Evolutionary conservation across 2,113 vertebrate genomes (phyloP), one percentile per base, ranked within the genome.

Genomic region (Trogon surrucura): DNA sequence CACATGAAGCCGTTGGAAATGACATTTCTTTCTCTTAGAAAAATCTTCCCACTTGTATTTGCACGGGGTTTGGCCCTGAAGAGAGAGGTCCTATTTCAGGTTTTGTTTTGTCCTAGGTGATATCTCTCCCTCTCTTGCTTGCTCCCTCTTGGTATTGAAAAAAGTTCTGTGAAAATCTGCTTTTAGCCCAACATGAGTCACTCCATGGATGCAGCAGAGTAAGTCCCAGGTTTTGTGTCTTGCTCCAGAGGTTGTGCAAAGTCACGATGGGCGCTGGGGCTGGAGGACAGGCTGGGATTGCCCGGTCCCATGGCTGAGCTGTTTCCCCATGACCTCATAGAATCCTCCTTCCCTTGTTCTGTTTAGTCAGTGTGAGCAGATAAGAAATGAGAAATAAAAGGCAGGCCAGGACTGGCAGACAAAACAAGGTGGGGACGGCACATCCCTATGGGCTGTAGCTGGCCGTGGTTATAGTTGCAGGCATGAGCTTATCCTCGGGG

Each of bases 1-100:
- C 20, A 69, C 0, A 0, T 22, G 13, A 70, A 91, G 21, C 26
- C 3, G 1, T 32, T 38, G 44, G 48, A 60, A 85, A 48, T 1
- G 0, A 30, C 25, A 8, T 22, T 26, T n/a, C 5, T 80, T 80
- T 51, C 13, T 8, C 22, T 48, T 16, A 10, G 32, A 38, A 74
- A 36, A 51, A 13, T 5, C 10, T 11, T 48, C n/a, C 27, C 20
- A 21, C 23, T 8, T 56, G 26, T 23, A 2, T 48, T 77, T 72
- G 58, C 53, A 26, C 38, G 29, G 16, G 30, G 16, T 72, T 65
- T 58, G 48, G 8, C 38, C 16, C 26, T 14, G 27, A 45, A 45
- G 13, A 6, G 21, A 22, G 17, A 36, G 45, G 19, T 34, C 8
- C n/a, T 12, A 2, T 19, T 45, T 47, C 19, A 57, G 48, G 36